A percentile compares a stretch with the other conserved stretches of the same genome.
Conservation (phyloP, 2,113 vertebrate genomes). For the Oryzias curvinotus region DNA sequence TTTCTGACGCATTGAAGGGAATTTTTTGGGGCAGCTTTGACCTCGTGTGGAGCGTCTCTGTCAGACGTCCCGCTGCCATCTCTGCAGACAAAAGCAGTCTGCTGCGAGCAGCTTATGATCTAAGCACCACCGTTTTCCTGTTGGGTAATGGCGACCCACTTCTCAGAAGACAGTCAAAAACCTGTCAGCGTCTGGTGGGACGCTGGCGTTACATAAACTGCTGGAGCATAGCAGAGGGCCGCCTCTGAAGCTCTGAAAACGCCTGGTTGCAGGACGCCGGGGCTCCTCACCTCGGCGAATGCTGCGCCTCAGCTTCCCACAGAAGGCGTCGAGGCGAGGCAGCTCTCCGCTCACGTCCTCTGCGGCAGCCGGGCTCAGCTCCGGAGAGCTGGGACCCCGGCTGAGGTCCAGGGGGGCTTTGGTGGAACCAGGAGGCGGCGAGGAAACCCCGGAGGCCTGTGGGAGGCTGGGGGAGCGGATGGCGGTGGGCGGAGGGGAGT, state of each 20-base stretch:
- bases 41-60: too few species aligned
- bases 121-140: slow-evolving; percentile 26
- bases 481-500: slow-evolving; percentile 57
- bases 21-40: too few species aligned
- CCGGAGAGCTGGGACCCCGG: slow-evolving; percentile 83
- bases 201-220: slow-evolving; percentile 1
- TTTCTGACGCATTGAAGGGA: too few species aligned
- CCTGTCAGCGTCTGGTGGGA: background rate
- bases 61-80: background rate
- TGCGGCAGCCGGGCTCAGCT: slow-evolving; percentile 77
- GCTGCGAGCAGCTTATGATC: slow-evolving; percentile 34
- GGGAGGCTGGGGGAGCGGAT: slow-evolving; percentile 57
- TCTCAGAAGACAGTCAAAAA: slow-evolving; percentile 3
- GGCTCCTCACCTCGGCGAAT: slow-evolving; percentile 83
- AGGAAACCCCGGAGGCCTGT: slow-evolving; percentile 65
- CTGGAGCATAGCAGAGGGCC: background rate
- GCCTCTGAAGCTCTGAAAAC: slow-evolving; percentile 13
- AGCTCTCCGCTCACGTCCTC: slow-evolving; percentile 83
- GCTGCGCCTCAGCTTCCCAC: slow-evolving; percentile 88
- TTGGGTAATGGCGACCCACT: slow-evolving; percentile 44
- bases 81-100: slow-evolving; percentile 20
- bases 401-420: slow-evolving; percentile 87
- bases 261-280: slow-evolving; percentile 2
- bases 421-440: slow-evolving; percentile 67
- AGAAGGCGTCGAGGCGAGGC: slow-evolving; percentile 83